These are phyloP conservation scores for Orthonevra nobilis DNA, from an alignment of 2,888 invertebrate species.

Conservation along the genomic window DNA sequence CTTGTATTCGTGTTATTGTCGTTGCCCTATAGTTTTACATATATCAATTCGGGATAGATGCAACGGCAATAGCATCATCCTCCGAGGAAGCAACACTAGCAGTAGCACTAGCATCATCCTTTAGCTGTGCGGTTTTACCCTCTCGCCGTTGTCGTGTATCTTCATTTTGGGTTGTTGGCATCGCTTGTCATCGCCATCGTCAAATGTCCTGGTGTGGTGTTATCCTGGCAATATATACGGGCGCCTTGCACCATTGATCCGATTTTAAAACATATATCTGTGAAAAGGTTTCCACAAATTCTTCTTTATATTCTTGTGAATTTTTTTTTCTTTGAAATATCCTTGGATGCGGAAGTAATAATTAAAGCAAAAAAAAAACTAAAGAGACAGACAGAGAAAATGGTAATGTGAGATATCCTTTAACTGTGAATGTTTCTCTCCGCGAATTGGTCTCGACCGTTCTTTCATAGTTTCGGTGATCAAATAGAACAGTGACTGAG, in stretches of 20 bases:
- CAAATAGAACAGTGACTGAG: constrained; percentile 29
- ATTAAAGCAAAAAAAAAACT: background rate
- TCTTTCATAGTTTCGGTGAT: background rate
- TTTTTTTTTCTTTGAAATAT: constrained; percentile 1
- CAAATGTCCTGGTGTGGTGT: constrained; percentile 26
- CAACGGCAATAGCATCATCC: constrained; percentile 42
- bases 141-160: constrained; percentile 18
- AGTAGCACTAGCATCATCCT: constrained; percentile 22
- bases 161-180: no score
- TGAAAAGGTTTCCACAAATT: constrained; percentile 22
- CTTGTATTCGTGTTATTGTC: constrained; percentile 62
- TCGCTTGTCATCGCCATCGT: constrained; percentile 30
- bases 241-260: constrained; percentile 52
- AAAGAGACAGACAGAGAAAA: background rate
- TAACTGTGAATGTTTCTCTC: background rate
- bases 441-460: background rate
- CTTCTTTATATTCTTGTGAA: background rate
- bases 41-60: constrained; percentile 45
- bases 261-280: constrained; percentile 50
- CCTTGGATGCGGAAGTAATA: background rate
- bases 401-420: no score
- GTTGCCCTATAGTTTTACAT: constrained; percentile 51
- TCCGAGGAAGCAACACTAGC: constrained; percentile 19
- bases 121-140: constrained; percentile 15
- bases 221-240: constrained; percentile 50